Base-by-base conservation (phyloP, 2,888 invertebrate species). In the Ditula angustiorana region DNA sequence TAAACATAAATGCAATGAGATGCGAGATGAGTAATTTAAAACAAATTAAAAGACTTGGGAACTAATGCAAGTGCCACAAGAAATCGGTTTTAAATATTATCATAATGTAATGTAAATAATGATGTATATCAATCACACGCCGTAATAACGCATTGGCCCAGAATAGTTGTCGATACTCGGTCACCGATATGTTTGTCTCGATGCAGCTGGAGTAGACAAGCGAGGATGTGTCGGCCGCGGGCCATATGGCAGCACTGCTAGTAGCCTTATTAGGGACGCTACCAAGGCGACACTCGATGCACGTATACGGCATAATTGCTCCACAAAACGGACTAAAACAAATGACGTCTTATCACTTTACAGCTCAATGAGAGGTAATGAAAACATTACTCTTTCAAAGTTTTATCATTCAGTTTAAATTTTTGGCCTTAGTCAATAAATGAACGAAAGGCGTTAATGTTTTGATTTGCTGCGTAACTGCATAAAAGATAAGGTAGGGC, bases 211-310 rank as follows among this genome's bases (percentile, higher is more conserved):
- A 77, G 73, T 73, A 80, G 77, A 77, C 79, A 79, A 77, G 77
- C 82, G 86, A 84, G 87, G 90, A 90, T 90, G 88, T 87, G 74
- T 88, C 84, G 83, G 75, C 72, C 77, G 83, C 83, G 74, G 81
- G 85, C 92, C 92, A 92, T 92, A 92, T 92, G 92, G 92, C 87
- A 83, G 86, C 85, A 78, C 77, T 80, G 79, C 83, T 72, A 79
- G 77, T 78, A 76, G 71, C 92, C 92, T 83, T 92, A 92, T 92
- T 87, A 84, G 92, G 92, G 87, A 85, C 81, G 80, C 80, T 75
- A 84, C 75, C 92, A 91, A 92, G 92, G 92, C 90, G 84, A 91
- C 87, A 91, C 90, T 90, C 87, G 92, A 89, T 92, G 92, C 92
- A 90, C 92, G 85, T 92, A 92, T 92, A 92, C 86, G 92, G 92